These are phyloP conservation scores for Parambassis ranga DNA, from an alignment of 2,797 vertebrate species.

Conservation along the genomic window DNA sequence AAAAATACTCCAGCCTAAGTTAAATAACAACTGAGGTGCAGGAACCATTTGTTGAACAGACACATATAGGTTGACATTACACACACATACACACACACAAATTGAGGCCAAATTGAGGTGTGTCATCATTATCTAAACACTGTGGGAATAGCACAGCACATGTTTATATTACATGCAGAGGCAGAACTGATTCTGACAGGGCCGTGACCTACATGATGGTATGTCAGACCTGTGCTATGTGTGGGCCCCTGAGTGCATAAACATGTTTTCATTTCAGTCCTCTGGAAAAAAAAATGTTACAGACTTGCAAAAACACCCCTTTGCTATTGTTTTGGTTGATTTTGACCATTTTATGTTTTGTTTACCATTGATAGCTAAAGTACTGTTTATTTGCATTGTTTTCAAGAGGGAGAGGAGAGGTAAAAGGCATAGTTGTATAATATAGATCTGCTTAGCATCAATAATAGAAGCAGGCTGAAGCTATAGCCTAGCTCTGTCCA, in stretches of 20 bases:
- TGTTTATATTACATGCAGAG: constrained; percentile 55
- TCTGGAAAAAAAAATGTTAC: no score
- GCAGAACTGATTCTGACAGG: constrained; percentile 39
- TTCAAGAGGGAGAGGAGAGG: not conserved
- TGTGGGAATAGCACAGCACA: constrained; percentile 8
- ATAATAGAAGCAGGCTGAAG: not conserved
- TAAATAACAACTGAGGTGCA: not conserved
- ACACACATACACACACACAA: constrained; percentile 23
- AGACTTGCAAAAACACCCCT: no score
- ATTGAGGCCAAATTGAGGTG: constrained; percentile 4
- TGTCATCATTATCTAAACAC: constrained; percentile 49
- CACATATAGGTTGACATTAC: constrained; percentile 15
- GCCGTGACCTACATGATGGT: constrained; percentile 26
- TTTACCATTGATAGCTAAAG: no score
- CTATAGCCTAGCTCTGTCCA: no score
- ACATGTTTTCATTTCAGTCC: constrained; percentile 19
- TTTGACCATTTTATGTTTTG: no score
- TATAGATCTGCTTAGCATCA: not conserved
- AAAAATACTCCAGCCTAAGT: not conserved
- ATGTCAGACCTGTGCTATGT: not conserved
- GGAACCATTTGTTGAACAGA: not conserved
- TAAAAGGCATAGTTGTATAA: not conserved
- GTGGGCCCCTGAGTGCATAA: constrained; percentile 33
- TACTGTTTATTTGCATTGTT: not conserved
- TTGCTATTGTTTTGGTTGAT: not conserved